Evolutionary conservation across 1,140 invertebrate genomes (phyloP).

Genomic region (Neoseiulus cucumeris): DNA sequence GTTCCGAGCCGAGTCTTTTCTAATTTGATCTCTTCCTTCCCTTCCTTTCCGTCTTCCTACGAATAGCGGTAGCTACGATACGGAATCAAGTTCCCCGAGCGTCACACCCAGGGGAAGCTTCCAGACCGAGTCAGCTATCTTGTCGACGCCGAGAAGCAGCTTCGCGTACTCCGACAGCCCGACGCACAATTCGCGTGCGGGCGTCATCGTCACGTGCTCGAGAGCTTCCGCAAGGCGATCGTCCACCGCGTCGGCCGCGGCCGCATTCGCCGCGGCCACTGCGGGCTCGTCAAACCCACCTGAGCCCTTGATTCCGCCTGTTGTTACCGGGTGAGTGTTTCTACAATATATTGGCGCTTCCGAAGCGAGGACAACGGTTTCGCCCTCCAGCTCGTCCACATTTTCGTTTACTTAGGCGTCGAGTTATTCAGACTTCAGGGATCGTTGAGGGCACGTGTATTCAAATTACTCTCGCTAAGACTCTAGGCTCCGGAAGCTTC

Average conservation of each 20-base stretch:
- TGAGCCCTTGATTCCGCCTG: slow-evolving; percentile 28
- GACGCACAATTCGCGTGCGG: slow-evolving; percentile 46
- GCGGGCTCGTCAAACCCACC: slow-evolving; percentile 62
- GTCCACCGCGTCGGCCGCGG: slow-evolving; percentile 67
- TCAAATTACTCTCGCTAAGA: too few relatives aligned
- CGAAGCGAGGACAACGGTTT: too few relatives aligned
- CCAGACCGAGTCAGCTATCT: slow-evolving; percentile 23
- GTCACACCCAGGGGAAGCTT: slow-evolving; percentile 22
- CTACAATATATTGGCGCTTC: too few relatives aligned
- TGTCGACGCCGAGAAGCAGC: slow-evolving; percentile 31
- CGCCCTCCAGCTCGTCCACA: too few relatives aligned
- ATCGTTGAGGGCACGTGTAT: too few relatives aligned
- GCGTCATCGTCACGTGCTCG: slow-evolving; percentile 80
- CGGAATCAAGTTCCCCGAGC: slow-evolving; percentile 19
- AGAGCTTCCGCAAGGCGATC: slow-evolving; percentile 68
- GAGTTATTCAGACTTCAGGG: too few relatives aligned
- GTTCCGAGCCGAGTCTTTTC: too few relatives aligned
- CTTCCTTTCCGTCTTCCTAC: neutral
- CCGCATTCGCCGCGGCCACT: slow-evolving; percentile 75
- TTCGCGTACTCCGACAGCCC: slow-evolving; percentile 37
- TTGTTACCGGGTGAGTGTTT: slow-evolving; percentile 11
- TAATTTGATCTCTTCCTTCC: too few relatives aligned
- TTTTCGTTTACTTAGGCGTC: too few relatives aligned
- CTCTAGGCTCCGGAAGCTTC: too few relatives aligned
- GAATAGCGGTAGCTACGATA: slow-evolving; percentile 19